phyloP scores from a whole-genome alignment of 92 coral and sea anemone species.

The Epizoanthus fatuus region DNA sequence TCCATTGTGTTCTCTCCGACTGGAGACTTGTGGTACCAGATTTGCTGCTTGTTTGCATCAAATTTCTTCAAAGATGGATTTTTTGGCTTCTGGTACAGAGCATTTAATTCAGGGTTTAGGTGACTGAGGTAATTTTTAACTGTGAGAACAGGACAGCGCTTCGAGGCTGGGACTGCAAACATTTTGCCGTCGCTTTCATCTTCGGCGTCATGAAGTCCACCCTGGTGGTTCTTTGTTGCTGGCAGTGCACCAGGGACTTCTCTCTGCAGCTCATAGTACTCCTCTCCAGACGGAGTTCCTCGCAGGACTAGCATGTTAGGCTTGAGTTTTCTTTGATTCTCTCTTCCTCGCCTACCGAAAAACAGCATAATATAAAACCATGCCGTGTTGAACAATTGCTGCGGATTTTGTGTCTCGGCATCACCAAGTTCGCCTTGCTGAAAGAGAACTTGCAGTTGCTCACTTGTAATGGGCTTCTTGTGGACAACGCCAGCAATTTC shows the following conservation, averaged over 20 bases:
- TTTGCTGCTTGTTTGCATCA: constrained; percentile 13
- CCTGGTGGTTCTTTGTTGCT: constrained; percentile 54
- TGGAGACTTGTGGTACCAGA: constrained; percentile 59
- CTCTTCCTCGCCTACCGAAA: constrained; percentile 42
- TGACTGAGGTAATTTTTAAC: too few species aligned
- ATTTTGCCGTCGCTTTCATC: constrained; percentile 66
- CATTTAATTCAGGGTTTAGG: neutral
- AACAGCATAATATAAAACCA: too few species aligned
- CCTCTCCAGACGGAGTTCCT: constrained; percentile 44
- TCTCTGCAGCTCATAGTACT: constrained; percentile 55
- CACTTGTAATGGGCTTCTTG: constrained; percentile 60
- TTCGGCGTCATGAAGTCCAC: constrained; percentile 48
- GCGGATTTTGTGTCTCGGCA: constrained; percentile 55
- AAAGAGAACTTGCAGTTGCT: constrained; percentile 52
- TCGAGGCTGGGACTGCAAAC: constrained; percentile 44
- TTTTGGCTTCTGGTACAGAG: constrained; percentile 51
- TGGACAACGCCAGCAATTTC: constrained; percentile 66
- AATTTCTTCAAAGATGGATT: constrained; percentile 23
- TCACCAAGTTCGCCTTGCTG: constrained; percentile 59
- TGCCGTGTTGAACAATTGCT: constrained; percentile 46
- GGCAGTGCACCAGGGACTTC: constrained; percentile 41
- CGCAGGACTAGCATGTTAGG: constrained; percentile 43
- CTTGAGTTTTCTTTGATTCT: constrained; percentile 41
- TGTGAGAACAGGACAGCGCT: too few species aligned
- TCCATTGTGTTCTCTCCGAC: constrained; percentile 46